Base-by-base conservation (phyloP, 1,140 invertebrate genomes). In the Lepidurus couesii region DNA sequence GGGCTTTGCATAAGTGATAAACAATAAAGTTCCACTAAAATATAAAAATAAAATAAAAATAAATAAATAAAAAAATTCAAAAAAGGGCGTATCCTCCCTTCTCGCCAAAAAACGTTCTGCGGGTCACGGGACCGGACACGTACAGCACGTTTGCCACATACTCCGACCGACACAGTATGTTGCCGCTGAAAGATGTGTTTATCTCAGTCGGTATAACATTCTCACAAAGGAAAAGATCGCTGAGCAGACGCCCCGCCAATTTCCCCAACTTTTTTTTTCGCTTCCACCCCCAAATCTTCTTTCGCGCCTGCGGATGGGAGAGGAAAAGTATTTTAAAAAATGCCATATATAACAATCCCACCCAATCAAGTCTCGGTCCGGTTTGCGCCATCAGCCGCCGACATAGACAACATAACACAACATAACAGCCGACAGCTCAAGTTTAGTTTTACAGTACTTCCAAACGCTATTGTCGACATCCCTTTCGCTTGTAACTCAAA, bases 131-230 rank as follows among this genome's bases (percentile, higher is more conserved):
- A 65, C 53, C 53, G 53, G 53, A 65, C 53, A 65, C 8, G 21
- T 65, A 65, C 53, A 21, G 53, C 53, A 65, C 7, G 53, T 65
- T 65, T 13, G 53, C 53, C 53, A 65, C 53, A 65, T 9, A 65
- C 53, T 13, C 53, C 16, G 16, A 13, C 53, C n/a, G 53, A 65
- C 53, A 65, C 53, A 65, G 53, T 65, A 65, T 65, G 53, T 21
- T 65, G 53, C 53, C 53, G 53, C 16, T 65, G 53, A 65, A 65
- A 65, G 53, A 65, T 65, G 53, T 65, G 53, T 65, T 65, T 65
- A 65, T 65, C 53, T 65, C 53, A 21, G 53, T 65, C 53, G 53
- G 53, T 65, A 65, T 65, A 65, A 65, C 53, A 65, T 65, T 65
- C 34, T 34, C 53, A 65, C 53, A 65, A 65, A 65, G 53, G n/a